These are phyloP conservation scores for Hymenochirus boettgeri DNA, from an alignment of 2,113 vertebrate species.

Conservation along the genomic window DNA sequence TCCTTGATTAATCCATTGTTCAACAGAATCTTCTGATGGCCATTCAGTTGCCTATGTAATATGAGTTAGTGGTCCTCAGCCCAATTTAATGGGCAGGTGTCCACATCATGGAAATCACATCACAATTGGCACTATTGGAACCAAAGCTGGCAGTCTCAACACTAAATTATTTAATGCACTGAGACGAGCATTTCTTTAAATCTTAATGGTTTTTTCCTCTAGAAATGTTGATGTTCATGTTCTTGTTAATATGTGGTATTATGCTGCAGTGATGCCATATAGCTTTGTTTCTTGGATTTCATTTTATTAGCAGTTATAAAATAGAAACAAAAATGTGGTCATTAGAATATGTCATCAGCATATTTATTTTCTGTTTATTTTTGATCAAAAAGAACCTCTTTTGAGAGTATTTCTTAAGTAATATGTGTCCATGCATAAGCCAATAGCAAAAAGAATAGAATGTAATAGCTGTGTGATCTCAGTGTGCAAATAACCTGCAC, in stretches of 20 bases:
- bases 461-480: too few species aligned
- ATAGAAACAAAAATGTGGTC: too few species aligned
- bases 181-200: conserved; percentile 39
- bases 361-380: background rate
- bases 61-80: conserved; percentile 36
- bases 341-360: conserved; percentile 18
- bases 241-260: conserved; percentile 36
- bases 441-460: too few species aligned
- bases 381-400: background rate
- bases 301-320: conserved; percentile 16
- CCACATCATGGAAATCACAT: conserved; percentile 37
- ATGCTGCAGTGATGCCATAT: conserved; percentile 17
- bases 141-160: conserved; percentile 39
- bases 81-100: conserved; percentile 40
- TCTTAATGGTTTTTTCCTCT: conserved; percentile 27
- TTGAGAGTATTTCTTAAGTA: too few species aligned
- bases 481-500: too few species aligned
- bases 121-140: conserved; percentile 41
- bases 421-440: too few species aligned
- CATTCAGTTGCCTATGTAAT: conserved; percentile 39
- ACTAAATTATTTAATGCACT: conserved; percentile 38
- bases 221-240: conserved; percentile 23
- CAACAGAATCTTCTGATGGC: conserved; percentile 35
- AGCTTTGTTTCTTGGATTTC: conserved; percentile 31
- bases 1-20: conserved; percentile 41